These are phyloP conservation scores for Eupithecia exiguata DNA, from an alignment of 2,888 invertebrate species.

Conservation along the genomic window DNA sequence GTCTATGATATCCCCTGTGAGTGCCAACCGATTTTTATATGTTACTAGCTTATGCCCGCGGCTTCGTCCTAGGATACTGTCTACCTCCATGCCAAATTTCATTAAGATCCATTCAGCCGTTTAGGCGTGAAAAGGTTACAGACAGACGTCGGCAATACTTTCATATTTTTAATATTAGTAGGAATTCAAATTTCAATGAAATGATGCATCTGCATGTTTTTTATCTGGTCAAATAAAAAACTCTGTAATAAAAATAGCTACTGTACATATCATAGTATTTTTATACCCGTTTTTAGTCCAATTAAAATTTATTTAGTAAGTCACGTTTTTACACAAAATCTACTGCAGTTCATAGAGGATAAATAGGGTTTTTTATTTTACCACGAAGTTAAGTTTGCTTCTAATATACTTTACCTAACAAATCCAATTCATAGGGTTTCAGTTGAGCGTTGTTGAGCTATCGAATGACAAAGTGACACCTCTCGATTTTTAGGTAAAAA, in stretches of 20 bases:
- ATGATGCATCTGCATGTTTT: too few relatives aligned
- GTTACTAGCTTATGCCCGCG: too few relatives aligned
- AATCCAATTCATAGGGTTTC: slow-evolving; percentile 41
- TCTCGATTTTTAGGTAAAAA: slow-evolving; percentile 72
- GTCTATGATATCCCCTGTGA: too few relatives aligned
- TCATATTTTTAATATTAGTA: too few relatives aligned
- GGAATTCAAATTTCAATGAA: too few relatives aligned
- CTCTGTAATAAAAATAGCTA: not conserved
- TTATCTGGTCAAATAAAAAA: not conserved
- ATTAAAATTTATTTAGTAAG: not conserved
- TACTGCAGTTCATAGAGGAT: not conserved
- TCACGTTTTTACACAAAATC: not conserved
- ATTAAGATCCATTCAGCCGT: too few relatives aligned
- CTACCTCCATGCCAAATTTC: too few relatives aligned
- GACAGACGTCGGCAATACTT: too few relatives aligned
- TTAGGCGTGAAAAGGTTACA: too few relatives aligned
- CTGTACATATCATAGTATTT: not conserved
- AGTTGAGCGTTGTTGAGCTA: slow-evolving; percentile 41
- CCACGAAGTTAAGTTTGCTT: not conserved
- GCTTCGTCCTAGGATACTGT: too few relatives aligned
- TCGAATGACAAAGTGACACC: slow-evolving; percentile 51
- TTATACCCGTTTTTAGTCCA: not conserved
- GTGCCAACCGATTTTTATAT: too few relatives aligned
- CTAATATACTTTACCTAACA: not conserved
- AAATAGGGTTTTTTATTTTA: not conserved